A percentile compares a stretch with the other conserved stretches of the same genome.
These are phyloP conservation scores for Megastigmus dorsalis DNA, from an alignment of 2,888 invertebrate genomes.

Conservation along the genomic window DNA sequence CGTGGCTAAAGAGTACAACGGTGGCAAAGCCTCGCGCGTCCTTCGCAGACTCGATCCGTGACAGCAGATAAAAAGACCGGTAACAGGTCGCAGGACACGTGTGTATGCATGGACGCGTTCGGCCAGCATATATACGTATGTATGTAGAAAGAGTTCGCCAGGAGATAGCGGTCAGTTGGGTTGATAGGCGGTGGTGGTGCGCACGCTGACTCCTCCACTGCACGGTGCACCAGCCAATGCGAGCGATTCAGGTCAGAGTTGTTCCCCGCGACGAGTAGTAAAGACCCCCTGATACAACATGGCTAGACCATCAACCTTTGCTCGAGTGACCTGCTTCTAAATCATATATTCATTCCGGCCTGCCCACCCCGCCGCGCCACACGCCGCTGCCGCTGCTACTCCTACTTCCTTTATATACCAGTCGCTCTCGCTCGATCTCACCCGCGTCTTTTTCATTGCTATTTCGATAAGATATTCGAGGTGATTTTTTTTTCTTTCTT, in stretches of 20 bases:
- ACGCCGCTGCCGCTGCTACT: not conserved
- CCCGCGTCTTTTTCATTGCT: not conserved
- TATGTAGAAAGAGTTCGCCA: too few species aligned
- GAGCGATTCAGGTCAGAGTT: constrained; percentile 70
- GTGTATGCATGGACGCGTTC: too few species aligned
- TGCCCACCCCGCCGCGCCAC: constrained; percentile 8
- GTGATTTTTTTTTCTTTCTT: not conserved
- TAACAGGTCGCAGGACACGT: too few species aligned
- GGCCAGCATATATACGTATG: too few species aligned
- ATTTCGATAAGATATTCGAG: too few species aligned
- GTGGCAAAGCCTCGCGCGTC: too few species aligned
- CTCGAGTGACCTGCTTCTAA: constrained; percentile 63
- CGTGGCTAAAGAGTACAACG: too few species aligned
- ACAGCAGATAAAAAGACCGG: too few species aligned
- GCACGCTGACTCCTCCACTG: constrained; percentile 29
- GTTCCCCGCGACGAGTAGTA: constrained; percentile 60
- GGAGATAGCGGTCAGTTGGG: constrained; percentile 60
- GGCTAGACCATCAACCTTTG: constrained; percentile 61
- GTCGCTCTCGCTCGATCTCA: not conserved
- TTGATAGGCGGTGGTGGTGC: not conserved
- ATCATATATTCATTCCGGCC: constrained; percentile 62
- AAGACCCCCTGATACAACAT: constrained; percentile 55
- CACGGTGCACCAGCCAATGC: constrained; percentile 62
- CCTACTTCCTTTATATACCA: not conserved
- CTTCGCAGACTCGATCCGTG: too few species aligned